These are phyloP conservation scores for Scaptomyza caliginosa DNA, from an alignment of 2,888 invertebrate genomes.

Conservation along the genomic window DNA sequence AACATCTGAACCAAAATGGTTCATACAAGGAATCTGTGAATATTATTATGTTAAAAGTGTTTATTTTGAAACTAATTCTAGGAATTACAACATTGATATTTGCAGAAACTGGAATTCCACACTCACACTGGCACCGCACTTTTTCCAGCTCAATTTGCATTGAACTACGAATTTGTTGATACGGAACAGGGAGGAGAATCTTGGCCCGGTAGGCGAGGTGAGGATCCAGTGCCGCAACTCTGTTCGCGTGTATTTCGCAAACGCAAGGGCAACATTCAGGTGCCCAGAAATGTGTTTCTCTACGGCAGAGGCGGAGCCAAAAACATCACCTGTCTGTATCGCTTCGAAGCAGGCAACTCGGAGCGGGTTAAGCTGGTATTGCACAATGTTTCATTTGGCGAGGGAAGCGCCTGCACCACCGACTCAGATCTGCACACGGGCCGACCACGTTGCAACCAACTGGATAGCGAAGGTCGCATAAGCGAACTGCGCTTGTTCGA, in stretches of 20 bases:
- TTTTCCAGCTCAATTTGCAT: constrained; percentile 89
- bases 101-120: constrained; percentile 86
- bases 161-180: constrained; percentile 93
- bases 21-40: neutral
- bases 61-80: neutral
- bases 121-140: constrained; percentile 90
- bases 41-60: constrained; percentile 23
- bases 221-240: constrained; percentile 84
- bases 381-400: constrained; percentile 90
- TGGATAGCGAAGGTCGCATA: constrained; percentile 84
- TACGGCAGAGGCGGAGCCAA: constrained; percentile 93
- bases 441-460: constrained; percentile 86
- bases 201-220: constrained; percentile 85
- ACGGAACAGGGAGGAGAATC: constrained; percentile 90
- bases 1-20: no score
- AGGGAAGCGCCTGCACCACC: constrained; percentile 87
- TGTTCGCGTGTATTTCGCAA: constrained; percentile 88
- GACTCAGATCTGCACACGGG: constrained; percentile 90
- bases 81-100: constrained; percentile 28
- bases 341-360: constrained; percentile 88
- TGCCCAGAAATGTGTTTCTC: constrained; percentile 90
- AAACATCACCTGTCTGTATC: constrained; percentile 90
- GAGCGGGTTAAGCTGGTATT: constrained; percentile 88
- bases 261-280: constrained; percentile 87
- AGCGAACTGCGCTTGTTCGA: constrained; percentile 87